Evolutionary conservation across 2,888 invertebrate species (phyloP).

Genomic region (Hoplodrina ambigua): DNA sequence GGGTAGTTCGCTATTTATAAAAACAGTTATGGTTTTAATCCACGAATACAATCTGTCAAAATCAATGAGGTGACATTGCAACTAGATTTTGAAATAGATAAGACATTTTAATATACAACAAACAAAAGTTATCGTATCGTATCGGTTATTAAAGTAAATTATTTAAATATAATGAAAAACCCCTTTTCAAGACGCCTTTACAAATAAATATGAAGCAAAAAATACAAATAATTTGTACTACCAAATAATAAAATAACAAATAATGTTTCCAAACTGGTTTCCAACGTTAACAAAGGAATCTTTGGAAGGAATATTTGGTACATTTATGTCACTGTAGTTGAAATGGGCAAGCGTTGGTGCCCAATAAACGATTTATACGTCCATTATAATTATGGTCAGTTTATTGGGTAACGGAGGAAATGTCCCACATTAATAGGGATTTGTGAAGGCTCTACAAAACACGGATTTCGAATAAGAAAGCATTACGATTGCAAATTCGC

Average conservation of each 20-base stretch:
- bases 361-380: slow-evolving; percentile 48
- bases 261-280: neutral
- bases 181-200: too few relatives aligned
- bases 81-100: too few relatives aligned
- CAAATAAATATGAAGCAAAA: too few relatives aligned
- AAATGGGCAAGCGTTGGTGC: slow-evolving; percentile 27
- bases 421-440: slow-evolving; percentile 26
- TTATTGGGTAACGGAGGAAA: slow-evolving; percentile 42
- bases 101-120: too few relatives aligned
- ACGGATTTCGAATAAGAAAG: neutral
- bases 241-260: neutral
- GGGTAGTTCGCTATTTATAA: too few relatives aligned
- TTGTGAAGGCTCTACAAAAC: slow-evolving; percentile 2
- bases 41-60: too few relatives aligned
- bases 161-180: too few relatives aligned
- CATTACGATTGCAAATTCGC: slow-evolving; percentile 4
- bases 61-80: too few relatives aligned
- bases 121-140: too few relatives aligned
- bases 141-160: too few relatives aligned
- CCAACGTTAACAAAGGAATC: slow-evolving; percentile 2
- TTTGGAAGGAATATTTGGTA: neutral
- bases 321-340: slow-evolving; percentile 5
- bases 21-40: too few relatives aligned
- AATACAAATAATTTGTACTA: too few relatives aligned
- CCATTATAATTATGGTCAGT: slow-evolving; percentile 53